Base-by-base conservation (phyloP, 2,888 invertebrate genomes). In the Troilus luridus region DNA sequence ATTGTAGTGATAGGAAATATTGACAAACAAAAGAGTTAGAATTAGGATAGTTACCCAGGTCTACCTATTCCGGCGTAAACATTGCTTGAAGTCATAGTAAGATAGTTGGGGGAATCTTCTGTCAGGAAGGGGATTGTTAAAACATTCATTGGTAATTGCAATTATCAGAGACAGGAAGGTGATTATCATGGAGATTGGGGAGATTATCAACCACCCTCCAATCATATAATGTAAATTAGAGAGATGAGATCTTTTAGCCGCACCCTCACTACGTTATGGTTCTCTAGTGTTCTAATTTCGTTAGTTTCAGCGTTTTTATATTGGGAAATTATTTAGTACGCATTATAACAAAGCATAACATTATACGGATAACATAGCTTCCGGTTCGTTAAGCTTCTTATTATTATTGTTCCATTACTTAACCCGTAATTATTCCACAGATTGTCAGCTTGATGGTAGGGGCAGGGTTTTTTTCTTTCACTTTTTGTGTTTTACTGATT, bases 141-240 rank as follows among this genome's bases (percentile, higher is more conserved):
- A 85, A 85, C 85, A 85, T 85, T 85, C 85, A 85, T 56, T 19
- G 85, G 56, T 85, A 10, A 85, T 85, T 85, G 85, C 85, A 85
- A 85, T 85, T 85, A 85, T 85, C 85, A n/a, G n/a, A 56, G n/a
- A 56, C 11, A 6, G 56, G 85, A 77, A 3, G 85, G 85, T 85
- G 21, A 85, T 85, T 85, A 85, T 58, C 85, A 85, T 85, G 85
- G 21, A 85, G 85, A 85, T 85, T 85, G 85, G 56, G 11, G 56
- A 56, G 85, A 85, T 85, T 85, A 85, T 85, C 85, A 85, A 54
- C n/a, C 12, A 7, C n/a, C n/a, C 14, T 19, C 56, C 85, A 85
- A 85, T 85, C 85, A 85, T 85, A 85, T 85, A 85, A 85, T 85
- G 85, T 85, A 85, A 85, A 85, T 85, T 54, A 85, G 85, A 0